Conservation (phyloP, 2,797 vertebrate species). For the Chlorospingus semifuscus region DNA sequence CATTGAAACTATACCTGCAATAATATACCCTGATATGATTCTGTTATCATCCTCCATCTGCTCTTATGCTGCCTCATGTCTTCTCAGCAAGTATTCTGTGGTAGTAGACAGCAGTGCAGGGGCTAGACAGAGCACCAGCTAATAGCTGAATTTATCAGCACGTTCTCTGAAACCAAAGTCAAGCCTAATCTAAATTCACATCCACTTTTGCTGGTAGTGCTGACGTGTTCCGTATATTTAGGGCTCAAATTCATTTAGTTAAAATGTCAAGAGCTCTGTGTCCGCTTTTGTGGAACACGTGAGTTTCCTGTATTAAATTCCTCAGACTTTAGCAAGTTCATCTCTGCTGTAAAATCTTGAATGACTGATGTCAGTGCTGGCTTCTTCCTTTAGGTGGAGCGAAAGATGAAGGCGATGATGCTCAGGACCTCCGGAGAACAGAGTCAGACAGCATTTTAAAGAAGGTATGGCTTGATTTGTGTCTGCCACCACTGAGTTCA, state of each 20-base stretch:
- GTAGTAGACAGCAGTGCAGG: neutral
- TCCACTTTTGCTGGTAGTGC: neutral
- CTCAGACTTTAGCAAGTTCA: neutral
- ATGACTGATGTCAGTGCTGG: neutral
- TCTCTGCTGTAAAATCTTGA: neutral
- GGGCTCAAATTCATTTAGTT: neutral
- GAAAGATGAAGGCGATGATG: conserved; percentile 87
- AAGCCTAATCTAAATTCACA: neutral
- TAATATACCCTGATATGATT: neutral
- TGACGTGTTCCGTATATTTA: neutral
- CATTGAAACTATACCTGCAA: conserved; percentile 15
- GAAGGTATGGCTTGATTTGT: conserved; percentile 80
- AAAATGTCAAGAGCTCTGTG: neutral
- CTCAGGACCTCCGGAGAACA: conserved; percentile 90
- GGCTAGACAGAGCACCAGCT: neutral
- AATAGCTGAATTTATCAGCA: neutral
- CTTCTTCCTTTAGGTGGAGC: conserved; percentile 80
- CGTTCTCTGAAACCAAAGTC: neutral
- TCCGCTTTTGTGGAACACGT: neutral
- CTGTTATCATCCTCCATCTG: conserved; percentile 11
- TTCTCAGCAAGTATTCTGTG: conserved; percentile 14
- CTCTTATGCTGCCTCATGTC: conserved; percentile 7
- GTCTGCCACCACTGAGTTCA: neutral
- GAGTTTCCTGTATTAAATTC: conserved; percentile 21
- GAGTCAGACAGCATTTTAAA: conserved; percentile 94